Conservation (phyloP, 2,113 vertebrate species). For the Xyliphius kryptos region DNA sequence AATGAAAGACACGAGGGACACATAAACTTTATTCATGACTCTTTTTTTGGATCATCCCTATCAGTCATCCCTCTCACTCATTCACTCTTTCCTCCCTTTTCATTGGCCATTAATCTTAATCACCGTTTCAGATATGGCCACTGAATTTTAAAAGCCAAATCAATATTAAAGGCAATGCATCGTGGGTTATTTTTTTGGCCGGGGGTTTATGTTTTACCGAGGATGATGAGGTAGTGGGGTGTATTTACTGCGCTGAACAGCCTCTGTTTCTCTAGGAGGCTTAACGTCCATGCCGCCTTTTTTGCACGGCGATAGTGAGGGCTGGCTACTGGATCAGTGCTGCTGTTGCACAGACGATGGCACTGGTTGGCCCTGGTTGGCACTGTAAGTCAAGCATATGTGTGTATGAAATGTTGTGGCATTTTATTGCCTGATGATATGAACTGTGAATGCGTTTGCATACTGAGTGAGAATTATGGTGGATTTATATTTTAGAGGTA, state of each 20-base stretch:
- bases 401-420: too few relatives aligned
- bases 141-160: conserved; percentile 36
- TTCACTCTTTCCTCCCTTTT: background rate
- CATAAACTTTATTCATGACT: conserved; percentile 31
- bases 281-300: conserved; percentile 3
- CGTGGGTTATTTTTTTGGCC: conserved; percentile 29
- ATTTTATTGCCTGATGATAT: too few relatives aligned
- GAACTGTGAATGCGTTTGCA: too few relatives aligned
- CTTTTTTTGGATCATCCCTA: conserved; percentile 11
- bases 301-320: conserved; percentile 1
- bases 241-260: conserved; percentile 33
- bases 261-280: conserved; percentile 25
- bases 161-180: conserved; percentile 31
- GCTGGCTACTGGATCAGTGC: conserved; percentile 4
- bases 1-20: conserved; percentile 14
- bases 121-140: conserved; percentile 19
- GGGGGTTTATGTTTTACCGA: conserved; percentile 25
- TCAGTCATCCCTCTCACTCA: background rate
- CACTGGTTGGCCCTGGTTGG: too few relatives aligned
- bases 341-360: background rate
- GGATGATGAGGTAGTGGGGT: conserved; percentile 31
- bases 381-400: too few relatives aligned
- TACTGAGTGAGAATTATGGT: too few relatives aligned
- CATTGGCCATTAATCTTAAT: conserved; percentile 37
- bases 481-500: too few relatives aligned